Evolutionary conservation across 2,888 invertebrate species (phyloP).

Genomic region (Tetranychus truncatus): DNA sequence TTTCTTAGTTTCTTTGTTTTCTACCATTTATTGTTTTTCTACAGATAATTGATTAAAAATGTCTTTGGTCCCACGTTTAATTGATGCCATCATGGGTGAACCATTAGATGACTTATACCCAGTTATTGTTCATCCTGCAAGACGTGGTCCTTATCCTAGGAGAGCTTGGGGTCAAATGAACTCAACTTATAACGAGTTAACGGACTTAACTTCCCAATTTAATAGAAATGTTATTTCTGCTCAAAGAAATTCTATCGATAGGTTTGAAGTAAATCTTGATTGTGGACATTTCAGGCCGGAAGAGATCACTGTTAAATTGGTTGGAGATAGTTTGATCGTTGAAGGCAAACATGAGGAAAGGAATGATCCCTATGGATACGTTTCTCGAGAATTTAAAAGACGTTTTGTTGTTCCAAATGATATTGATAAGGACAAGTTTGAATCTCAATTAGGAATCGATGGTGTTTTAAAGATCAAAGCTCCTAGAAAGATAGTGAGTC

Average conservation of each 20-base stretch:
- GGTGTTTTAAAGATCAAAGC: conserved; percentile 25
- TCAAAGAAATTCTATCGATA: background rate
- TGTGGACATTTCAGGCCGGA: conserved; percentile 27
- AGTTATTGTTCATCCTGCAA: background rate
- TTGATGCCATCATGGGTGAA: background rate
- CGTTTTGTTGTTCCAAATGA: conserved; percentile 25
- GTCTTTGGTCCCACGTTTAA: background rate
- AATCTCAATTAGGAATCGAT: conserved; percentile 24
- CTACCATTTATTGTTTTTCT: background rate
- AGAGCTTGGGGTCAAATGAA: background rate
- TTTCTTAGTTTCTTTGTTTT: background rate
- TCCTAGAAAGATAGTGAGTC: conserved; percentile 18
- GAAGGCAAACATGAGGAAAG: conserved; percentile 26
- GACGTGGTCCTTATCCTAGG: background rate
- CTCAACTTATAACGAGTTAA: background rate
- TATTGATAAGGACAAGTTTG: conserved; percentile 23
- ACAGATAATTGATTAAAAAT: background rate
- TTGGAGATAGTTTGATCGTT: conserved; percentile 24
- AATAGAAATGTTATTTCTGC: too few relatives aligned
- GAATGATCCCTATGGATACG: conserved; percentile 25
- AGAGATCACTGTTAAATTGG: conserved; percentile 27
- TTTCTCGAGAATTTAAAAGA: conserved; percentile 26
- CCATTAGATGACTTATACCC: background rate
- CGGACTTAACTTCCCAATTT: too few relatives aligned
- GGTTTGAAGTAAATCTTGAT: conserved; percentile 24